phyloP scores from a whole-genome alignment of 2,888 invertebrate species.

The Druceiella hillmani region DNA sequence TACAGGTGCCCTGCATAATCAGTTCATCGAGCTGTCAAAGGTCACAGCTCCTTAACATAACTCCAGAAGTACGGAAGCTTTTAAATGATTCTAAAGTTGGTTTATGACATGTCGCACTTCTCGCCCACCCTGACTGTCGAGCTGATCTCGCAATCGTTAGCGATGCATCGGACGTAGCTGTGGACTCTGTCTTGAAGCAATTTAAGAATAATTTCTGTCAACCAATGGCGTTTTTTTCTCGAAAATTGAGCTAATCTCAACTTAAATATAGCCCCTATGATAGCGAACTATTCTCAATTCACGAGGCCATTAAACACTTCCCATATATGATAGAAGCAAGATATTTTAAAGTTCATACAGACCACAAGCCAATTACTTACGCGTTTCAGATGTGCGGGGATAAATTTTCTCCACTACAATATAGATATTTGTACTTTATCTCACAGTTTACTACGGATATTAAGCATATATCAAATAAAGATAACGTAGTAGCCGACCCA shows the following conservation, averaged over 20 bases:
- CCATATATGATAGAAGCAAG: conserved; percentile 31
- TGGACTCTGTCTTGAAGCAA: conserved; percentile 33
- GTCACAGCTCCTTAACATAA: conserved; percentile 23
- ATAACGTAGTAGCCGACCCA: conserved; percentile 31
- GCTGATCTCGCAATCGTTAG: conserved; percentile 27
- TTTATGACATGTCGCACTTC: conserved; percentile 26
- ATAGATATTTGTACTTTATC: conserved; percentile 30
- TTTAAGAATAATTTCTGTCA: no score
- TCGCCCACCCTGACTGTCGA: conserved; percentile 28
- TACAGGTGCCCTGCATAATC: no score
- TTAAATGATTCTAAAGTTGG: no score
- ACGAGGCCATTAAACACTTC: conserved; percentile 30
- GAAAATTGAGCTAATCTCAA: no score
- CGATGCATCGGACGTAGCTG: conserved; percentile 32
- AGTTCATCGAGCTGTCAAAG: no score
- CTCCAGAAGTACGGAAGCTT: conserved; percentile 18
- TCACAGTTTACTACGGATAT: conserved; percentile 31
- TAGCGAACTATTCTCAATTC: conserved; percentile 32
- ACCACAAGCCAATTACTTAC: conserved; percentile 30
- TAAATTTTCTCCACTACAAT: conserved; percentile 30
- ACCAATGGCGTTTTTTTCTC: no score
- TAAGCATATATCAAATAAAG: conserved; percentile 27
- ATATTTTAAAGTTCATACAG: conserved; percentile 28
- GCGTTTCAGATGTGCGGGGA: conserved; percentile 28
- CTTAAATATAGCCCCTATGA: conserved; percentile 32